A percentile compares a stretch with the other conserved stretches of the same genome.
Evolutionary conservation across 1,140 invertebrate species (phyloP).

Genomic region (Penaeus chinensis): DNA sequence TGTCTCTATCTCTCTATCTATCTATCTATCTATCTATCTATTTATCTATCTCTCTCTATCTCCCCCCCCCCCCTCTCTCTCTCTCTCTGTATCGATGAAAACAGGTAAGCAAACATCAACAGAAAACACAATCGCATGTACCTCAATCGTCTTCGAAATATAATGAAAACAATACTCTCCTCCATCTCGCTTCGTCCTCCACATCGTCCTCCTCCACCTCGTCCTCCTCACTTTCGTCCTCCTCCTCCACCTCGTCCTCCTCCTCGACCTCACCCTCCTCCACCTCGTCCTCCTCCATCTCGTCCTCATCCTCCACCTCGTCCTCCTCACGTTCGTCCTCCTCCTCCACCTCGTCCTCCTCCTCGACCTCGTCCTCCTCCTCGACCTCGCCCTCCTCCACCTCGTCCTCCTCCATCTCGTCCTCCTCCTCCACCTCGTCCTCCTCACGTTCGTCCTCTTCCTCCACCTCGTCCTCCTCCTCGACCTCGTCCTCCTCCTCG

Average conservation of each 20-base stretch:
- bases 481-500: too few relatives aligned
- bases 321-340: neutral
- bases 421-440: neutral
- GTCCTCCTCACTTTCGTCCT: neutral
- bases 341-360: neutral
- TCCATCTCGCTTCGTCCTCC: too few relatives aligned
- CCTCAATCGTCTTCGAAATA: too few relatives aligned
- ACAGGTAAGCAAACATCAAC: too few relatives aligned
- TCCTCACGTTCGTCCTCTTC: neutral
- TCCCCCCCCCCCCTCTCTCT: too few relatives aligned
- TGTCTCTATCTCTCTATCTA: too few relatives aligned
- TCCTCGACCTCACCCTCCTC: neutral
- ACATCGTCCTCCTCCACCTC: neutral
- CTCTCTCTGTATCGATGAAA: too few relatives aligned
- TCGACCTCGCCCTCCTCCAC: neutral
- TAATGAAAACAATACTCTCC: too few relatives aligned
- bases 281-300: neutral
- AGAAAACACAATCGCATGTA: too few relatives aligned
- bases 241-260: neutral
- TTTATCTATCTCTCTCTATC: too few relatives aligned
- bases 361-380: too few relatives aligned
- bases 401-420: neutral
- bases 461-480: neutral
- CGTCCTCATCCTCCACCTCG: neutral
- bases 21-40: too few relatives aligned